phyloP scores from a whole-genome alignment of 1,140 invertebrate genomes.

The Brachionus angularis region DNA sequence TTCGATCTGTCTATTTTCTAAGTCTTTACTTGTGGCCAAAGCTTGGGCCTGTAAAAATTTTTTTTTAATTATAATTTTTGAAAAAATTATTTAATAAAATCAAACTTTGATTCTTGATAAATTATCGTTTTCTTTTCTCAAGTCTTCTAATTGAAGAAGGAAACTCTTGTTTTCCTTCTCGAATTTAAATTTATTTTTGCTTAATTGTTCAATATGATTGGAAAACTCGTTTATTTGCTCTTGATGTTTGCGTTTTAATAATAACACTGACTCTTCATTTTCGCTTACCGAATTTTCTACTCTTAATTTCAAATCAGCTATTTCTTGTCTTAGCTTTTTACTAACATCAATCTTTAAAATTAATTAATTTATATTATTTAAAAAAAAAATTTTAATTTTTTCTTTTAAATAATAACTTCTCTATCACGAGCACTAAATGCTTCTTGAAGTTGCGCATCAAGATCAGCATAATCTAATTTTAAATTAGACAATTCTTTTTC shows the following conservation, averaged over 20 bases:
- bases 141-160: slow-evolving; percentile 40
- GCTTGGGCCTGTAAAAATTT: slow-evolving; percentile 4
- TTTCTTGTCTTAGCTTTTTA: slow-evolving; percentile 36
- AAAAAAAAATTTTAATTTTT: background rate
- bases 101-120: slow-evolving; percentile 19
- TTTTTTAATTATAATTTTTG: background rate
- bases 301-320: slow-evolving; percentile 19
- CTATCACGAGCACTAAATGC: slow-evolving; percentile 3
- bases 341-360: slow-evolving; percentile 24
- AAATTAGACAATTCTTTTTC: slow-evolving; percentile 36
- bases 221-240: slow-evolving; percentile 40
- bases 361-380: background rate
- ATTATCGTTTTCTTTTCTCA: slow-evolving; percentile 27
- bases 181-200: slow-evolving; percentile 2
- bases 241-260: slow-evolving; percentile 16
- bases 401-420: slow-evolving; percentile 17
- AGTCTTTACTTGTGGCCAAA: background rate
- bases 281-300: slow-evolving; percentile 1
- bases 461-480: slow-evolving; percentile 17
- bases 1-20: slow-evolving; percentile 11
- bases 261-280: slow-evolving; percentile 29
- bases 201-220: slow-evolving; percentile 22
- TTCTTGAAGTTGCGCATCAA: slow-evolving; percentile 36
- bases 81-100: background rate
- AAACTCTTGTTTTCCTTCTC: slow-evolving; percentile 42